phyloP scores from a whole-genome alignment of 2,113 vertebrate genomes.

The Myotis brandtii region DNA sequence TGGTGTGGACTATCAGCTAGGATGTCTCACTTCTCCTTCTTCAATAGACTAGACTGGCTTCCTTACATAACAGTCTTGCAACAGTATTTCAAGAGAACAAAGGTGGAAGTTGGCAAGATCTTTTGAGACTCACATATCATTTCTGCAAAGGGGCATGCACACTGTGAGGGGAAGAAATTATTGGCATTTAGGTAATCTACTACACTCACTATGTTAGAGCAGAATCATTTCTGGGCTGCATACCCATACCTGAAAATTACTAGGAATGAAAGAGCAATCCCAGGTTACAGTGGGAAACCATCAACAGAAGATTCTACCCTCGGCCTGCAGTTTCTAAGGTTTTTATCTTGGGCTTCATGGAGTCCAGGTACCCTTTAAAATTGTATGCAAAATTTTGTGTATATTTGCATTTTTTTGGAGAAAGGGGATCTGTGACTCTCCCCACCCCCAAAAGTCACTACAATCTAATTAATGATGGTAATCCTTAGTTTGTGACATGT shows the following conservation, averaged over 20 bases:
- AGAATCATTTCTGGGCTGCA: conserved; percentile 24
- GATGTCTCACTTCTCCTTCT: neutral
- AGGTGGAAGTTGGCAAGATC: neutral
- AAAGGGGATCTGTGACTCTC: neutral
- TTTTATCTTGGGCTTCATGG: neutral
- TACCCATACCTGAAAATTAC: conserved; percentile 14
- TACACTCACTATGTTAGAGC: neutral
- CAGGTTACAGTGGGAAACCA: conserved; percentile 9
- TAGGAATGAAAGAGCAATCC: neutral
- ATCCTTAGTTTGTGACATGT: conserved; percentile 12
- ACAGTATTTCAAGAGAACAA: neutral
- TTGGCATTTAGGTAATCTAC: conserved; percentile 4
- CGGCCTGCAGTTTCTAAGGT: neutral
- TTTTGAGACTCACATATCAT: neutral
- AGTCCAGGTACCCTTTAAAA: neutral
- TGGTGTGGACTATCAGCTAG: neutral
- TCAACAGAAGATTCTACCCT: neutral
- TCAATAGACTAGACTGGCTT: neutral
- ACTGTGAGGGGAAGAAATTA: neutral
- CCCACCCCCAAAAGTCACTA: neutral
- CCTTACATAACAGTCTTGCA: neutral
- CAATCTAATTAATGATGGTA: neutral
- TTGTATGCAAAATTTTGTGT: neutral
- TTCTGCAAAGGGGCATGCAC: neutral
- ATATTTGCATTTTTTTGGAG: neutral